Evolutionary conservation across 1,140 invertebrate genomes (phyloP).

Genomic region (Heliconius eleuchia): DNA sequence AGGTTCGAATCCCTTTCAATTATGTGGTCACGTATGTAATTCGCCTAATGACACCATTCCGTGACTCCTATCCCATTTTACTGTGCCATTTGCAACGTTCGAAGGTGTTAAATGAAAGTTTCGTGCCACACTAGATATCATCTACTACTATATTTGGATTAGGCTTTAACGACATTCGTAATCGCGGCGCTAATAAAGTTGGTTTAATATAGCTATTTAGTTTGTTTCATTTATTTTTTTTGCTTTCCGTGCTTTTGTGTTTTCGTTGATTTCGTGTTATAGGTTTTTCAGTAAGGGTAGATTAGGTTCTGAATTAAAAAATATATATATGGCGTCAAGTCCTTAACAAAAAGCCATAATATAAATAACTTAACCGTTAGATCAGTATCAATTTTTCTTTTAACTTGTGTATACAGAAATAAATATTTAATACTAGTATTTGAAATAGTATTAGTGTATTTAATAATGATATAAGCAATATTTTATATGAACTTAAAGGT

Average conservation of each 20-base stretch:
- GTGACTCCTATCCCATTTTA: constrained; percentile 54
- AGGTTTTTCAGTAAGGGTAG: not conserved
- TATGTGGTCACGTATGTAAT: constrained; percentile 59
- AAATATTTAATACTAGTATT: no score
- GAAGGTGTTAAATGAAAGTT: constrained; percentile 62
- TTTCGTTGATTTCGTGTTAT: not conserved
- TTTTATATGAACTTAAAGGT: no score
- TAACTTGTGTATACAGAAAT: no score
- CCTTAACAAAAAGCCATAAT: no score
- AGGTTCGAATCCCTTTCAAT: constrained; percentile 49
- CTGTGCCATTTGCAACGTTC: constrained; percentile 47
- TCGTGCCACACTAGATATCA: constrained; percentile 47
- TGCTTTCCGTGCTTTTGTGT: not conserved
- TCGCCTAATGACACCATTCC: constrained; percentile 60
- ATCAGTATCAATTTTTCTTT: no score
- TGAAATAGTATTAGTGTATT: no score
- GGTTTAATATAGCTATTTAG: constrained; percentile 9
- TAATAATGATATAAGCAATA: no score
- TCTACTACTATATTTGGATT: constrained; percentile 37
- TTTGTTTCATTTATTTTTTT: not conserved
- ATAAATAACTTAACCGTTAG: no score
- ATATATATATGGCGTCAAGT: no score
- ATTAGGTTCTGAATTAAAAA: not conserved
- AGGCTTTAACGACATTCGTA: constrained; percentile 33
- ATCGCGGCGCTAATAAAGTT: constrained; percentile 18